A percentile compares a stretch with the other conserved stretches of the same genome.
These are phyloP conservation scores for Galerucella nymphaeae DNA, from an alignment of 2,888 invertebrate species.

Conservation along the genomic window DNA sequence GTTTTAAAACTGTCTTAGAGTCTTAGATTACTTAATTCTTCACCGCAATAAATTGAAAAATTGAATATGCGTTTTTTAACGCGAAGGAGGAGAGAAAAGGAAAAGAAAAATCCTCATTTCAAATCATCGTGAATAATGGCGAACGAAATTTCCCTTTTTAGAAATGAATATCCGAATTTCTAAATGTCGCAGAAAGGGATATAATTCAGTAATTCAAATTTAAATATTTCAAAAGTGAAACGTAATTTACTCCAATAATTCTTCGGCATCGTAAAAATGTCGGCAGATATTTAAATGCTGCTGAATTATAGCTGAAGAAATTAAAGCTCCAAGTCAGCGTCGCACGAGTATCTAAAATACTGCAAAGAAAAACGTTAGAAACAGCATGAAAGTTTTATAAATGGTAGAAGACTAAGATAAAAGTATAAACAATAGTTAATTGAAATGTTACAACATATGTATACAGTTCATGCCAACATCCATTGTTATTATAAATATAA, in stretches of 20 bases:
- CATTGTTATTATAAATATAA: too few relatives aligned
- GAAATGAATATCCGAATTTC: slow-evolving; percentile 51
- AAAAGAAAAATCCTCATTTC: slow-evolving; percentile 3
- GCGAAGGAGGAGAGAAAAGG: neutral
- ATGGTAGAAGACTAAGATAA: too few relatives aligned
- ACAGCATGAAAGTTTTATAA: neutral
- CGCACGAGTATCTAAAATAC: neutral
- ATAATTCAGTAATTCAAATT: slow-evolving; percentile 60
- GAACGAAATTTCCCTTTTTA: slow-evolving; percentile 38
- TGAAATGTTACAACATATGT: too few relatives aligned
- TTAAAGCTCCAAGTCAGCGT: slow-evolving; percentile 51
- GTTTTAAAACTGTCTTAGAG: too few relatives aligned
- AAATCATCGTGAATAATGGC: slow-evolving; percentile 28
- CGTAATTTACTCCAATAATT: slow-evolving; percentile 62
- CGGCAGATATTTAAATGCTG: slow-evolving; percentile 60
- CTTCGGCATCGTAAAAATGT: slow-evolving; percentile 61
- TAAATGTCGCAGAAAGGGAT: slow-evolving; percentile 52
- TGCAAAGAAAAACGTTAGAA: neutral
- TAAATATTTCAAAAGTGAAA: slow-evolving; percentile 61
- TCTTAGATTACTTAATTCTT: slow-evolving; percentile 15
- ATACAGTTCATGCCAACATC: too few relatives aligned
- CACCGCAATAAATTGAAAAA: slow-evolving; percentile 17
- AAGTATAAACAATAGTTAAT: too few relatives aligned
- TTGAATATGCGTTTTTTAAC: slow-evolving; percentile 6
- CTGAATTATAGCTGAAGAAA: slow-evolving; percentile 62